Conservation (phyloP, 2,113 vertebrate genomes). For the Willisornis vidua region DNA sequence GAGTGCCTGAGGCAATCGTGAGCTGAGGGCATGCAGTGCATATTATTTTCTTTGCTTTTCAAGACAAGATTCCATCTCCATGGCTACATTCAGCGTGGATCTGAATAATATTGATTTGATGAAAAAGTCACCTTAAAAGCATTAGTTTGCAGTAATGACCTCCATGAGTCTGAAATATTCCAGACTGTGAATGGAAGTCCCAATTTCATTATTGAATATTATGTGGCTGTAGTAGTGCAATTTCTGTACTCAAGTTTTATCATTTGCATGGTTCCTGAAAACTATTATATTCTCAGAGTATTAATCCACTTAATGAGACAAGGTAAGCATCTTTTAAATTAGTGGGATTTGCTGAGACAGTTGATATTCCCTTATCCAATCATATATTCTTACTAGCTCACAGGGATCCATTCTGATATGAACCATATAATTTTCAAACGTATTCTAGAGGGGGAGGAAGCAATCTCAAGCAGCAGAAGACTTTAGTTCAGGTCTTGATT, state of each 20-base stretch:
- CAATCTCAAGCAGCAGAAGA: slow-evolving; percentile 5
- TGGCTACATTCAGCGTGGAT: neutral
- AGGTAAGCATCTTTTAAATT: slow-evolving; percentile 47
- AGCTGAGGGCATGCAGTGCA: neutral
- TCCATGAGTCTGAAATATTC: slow-evolving; percentile 35
- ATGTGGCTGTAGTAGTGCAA: neutral
- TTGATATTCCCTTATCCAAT: slow-evolving; percentile 44
- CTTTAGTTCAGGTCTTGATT: slow-evolving; percentile 37
- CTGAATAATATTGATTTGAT: neutral
- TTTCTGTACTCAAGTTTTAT: slow-evolving; percentile 20
- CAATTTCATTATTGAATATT: slow-evolving; percentile 22
- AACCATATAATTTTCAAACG: slow-evolving; percentile 38
- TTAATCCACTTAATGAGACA: slow-evolving; percentile 33
- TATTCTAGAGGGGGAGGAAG: slow-evolving; percentile 8
- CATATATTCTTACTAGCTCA: slow-evolving; percentile 60
- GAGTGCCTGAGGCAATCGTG: neutral
- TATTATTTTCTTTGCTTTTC: neutral
- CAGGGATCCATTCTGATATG: slow-evolving; percentile 22
- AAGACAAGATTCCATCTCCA: slow-evolving; percentile 24
- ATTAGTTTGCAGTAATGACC: neutral
- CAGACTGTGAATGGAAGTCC: slow-evolving; percentile 43
- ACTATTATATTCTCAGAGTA: slow-evolving; percentile 22
- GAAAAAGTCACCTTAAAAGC: slow-evolving; percentile 55
- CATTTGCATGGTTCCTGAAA: slow-evolving; percentile 6
- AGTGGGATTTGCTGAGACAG: slow-evolving; percentile 4